Base-by-base conservation (phyloP, 30 jellyfish, hydroid and myxozoan genomes). In the Turritopsis rubra region DNA sequence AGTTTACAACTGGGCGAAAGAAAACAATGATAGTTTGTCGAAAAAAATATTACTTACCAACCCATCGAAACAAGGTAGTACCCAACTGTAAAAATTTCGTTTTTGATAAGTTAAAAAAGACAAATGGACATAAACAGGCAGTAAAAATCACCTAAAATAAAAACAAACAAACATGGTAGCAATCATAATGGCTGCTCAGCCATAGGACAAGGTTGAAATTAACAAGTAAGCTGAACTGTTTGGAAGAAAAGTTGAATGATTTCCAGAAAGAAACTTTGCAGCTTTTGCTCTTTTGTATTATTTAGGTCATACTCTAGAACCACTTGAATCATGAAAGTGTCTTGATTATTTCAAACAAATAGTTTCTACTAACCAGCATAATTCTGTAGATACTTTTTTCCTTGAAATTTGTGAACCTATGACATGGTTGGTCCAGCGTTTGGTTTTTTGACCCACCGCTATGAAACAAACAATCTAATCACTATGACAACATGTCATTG, bases 71-170 rank as follows among this genome's bases (percentile, higher is more conserved):
- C 8, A 87, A 1, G 17, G 97, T 90, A 22, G 99, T 95, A 28
- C 75, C 72, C 16, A 86, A 21, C 41, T 95, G 99, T 71, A 95
- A 80, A 66, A 86, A 84, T 54, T 89, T 90, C 41, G 99, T 89
- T 85, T 95, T 95, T 21, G 91, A 88, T 81, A 95, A 83, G 80
- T 88, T 92, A 73, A 95, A 89, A 81, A 89, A 95, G 13, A 84
- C 96, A 80, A 95, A 95, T 18, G 99, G 97, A n/a, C 99, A 96
- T 54, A 94, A 81, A 20, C 80, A 71, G 85, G 88, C 80, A 9
- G 95, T 85, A 41, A 94, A 94, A 20, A 80, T 84, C 60, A 91
- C 90, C 97, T 91, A 79, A 23, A 85, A 87, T 21, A 65, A 26
- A 20, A 41, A 41, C 5, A 41, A 41, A 41, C 60, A 41, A 41